phyloP scores from a whole-genome alignment of 2,888 invertebrate species.

The Seira musarum region DNA sequence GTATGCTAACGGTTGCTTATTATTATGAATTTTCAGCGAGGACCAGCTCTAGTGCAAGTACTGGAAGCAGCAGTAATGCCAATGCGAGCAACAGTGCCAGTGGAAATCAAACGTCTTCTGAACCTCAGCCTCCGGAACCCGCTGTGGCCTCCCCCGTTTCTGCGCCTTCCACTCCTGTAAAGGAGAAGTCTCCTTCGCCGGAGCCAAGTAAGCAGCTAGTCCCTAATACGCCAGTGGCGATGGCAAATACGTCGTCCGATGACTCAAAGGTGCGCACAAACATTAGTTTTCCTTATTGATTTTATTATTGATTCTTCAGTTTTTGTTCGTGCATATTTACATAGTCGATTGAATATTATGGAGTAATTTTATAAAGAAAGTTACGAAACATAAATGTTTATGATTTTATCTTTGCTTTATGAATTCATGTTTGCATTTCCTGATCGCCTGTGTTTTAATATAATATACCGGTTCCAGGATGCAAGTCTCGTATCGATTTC shows the following conservation, averaged over 20 bases:
- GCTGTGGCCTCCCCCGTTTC: conserved; percentile 27
- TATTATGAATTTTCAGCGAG: conserved; percentile 38
- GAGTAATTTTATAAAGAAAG: too few relatives aligned
- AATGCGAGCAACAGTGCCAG: conserved; percentile 25
- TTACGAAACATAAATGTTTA: neutral
- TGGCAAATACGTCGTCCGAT: conserved; percentile 56
- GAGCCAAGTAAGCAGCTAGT: conserved; percentile 62
- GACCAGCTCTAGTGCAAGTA: conserved; percentile 53
- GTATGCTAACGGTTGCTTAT: neutral
- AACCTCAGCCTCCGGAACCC: conserved; percentile 41
- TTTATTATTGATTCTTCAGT: too few relatives aligned
- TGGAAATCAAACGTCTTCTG: conserved; percentile 30
- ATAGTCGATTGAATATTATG: too few relatives aligned
- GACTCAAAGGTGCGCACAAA: conserved; percentile 64
- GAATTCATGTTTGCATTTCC: conserved; percentile 14
- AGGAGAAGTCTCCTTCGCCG: conserved; percentile 55
- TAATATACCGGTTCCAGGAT: conserved; percentile 55
- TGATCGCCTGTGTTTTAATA: too few relatives aligned
- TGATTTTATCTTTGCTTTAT: neutral
- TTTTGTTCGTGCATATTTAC: too few relatives aligned
- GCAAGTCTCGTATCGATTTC: conserved; percentile 66
- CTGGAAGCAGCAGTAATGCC: conserved; percentile 40
- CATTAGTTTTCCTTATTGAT: too few relatives aligned
- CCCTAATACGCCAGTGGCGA: conserved; percentile 56
- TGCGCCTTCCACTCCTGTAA: conserved; percentile 53